Conservation (phyloP, 2,113 vertebrate species). For the Pelodiscus sinensis region DNA sequence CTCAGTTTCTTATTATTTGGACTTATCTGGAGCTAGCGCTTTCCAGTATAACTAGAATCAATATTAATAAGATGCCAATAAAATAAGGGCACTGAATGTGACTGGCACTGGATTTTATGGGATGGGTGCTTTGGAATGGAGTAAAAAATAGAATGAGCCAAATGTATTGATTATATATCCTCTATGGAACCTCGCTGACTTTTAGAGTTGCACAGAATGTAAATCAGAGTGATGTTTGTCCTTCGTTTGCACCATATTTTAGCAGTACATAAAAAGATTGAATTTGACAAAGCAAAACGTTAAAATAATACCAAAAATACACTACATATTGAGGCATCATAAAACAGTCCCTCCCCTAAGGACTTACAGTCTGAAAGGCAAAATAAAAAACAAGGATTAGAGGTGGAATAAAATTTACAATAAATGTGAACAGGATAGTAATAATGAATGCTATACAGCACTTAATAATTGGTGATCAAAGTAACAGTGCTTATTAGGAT, state of each 20-base stretch:
- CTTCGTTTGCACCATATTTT: too few species aligned
- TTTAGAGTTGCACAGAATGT: accelerated
- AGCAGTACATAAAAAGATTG: accelerated
- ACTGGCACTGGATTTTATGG: too few species aligned
- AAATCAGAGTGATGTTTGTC: not conserved
- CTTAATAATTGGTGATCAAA: not conserved
- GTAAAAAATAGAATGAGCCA: not conserved
- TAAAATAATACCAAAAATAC: not conserved
- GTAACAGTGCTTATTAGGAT: not conserved
- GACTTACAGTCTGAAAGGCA: not conserved
- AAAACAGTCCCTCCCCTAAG: accelerated
- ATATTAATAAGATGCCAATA: not conserved
- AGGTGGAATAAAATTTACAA: too few species aligned
- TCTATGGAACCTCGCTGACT: accelerated
- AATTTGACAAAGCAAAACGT: not conserved
- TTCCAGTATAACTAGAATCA: not conserved
- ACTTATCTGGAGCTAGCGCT: not conserved
- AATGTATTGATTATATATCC: not conserved
- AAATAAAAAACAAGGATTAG: not conserved
- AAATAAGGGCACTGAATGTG: not conserved
- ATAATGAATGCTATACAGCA: too few species aligned
- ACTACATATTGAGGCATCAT: accelerated
- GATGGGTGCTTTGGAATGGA: not conserved
- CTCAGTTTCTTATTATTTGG: not conserved
- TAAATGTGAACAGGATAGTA: too few species aligned